phyloP scores from a whole-genome alignment of 2,888 invertebrate species.

The Scaptomyza parva region DNA sequence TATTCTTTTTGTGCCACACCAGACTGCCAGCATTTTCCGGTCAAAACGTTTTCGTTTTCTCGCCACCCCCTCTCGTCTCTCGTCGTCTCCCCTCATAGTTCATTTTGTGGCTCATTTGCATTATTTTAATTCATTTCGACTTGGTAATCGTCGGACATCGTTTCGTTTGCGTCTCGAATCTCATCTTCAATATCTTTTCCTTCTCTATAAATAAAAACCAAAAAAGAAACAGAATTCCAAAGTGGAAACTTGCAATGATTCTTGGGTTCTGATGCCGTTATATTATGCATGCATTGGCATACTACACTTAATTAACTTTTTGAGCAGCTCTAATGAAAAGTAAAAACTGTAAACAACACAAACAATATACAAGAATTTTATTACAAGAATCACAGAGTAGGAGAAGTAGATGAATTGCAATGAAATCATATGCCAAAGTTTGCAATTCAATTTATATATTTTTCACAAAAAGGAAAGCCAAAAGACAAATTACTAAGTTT shows the following conservation, averaged over 20 bases:
- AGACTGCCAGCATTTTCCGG: slow-evolving; percentile 14
- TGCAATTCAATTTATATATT: slow-evolving; percentile 65
- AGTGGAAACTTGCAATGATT: slow-evolving; percentile 38
- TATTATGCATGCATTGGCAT: slow-evolving; percentile 42
- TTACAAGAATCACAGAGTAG: neutral
- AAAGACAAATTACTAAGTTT: slow-evolving; percentile 49
- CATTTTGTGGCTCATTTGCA: slow-evolving; percentile 74
- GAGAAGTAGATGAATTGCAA: slow-evolving; percentile 23
- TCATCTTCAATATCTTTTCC: slow-evolving; percentile 9
- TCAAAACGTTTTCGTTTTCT: slow-evolving; percentile 10
- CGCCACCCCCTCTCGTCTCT: neutral
- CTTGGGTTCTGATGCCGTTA: slow-evolving; percentile 35
- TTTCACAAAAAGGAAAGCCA: slow-evolving; percentile 18
- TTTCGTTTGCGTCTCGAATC: slow-evolving; percentile 14
- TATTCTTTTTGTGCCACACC: slow-evolving; percentile 3
- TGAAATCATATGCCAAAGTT: slow-evolving; percentile 66
- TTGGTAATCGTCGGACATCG: slow-evolving; percentile 45
- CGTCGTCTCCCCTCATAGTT: slow-evolving; percentile 30
- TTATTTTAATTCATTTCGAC: slow-evolving; percentile 73
- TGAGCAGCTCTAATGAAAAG: slow-evolving; percentile 36
- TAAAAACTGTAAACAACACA: slow-evolving; percentile 26
- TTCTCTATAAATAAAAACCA: slow-evolving; percentile 53
- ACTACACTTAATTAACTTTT: slow-evolving; percentile 60
- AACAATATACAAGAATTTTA: neutral
- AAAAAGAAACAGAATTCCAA: slow-evolving; percentile 47